Base-by-base conservation (phyloP, 2,797 vertebrate species). In the Danio tinwini region DNA sequence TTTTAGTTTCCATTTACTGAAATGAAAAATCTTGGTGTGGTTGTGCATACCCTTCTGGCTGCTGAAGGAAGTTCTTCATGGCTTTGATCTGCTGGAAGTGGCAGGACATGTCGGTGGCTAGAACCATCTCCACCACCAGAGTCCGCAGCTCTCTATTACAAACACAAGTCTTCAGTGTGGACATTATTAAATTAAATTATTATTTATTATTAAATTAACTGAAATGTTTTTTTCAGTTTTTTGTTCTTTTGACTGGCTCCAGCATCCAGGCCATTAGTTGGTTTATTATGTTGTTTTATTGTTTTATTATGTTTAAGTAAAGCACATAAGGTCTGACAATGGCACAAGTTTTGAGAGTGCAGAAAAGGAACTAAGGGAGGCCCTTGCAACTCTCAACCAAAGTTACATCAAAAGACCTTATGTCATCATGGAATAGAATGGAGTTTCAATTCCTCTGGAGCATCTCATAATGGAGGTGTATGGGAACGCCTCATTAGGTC, bases 61-160 rank as follows among this genome's bases (percentile, higher is more conserved):
- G 97, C 87, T 96, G 97, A 76, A 99, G 89, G 81, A 95, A 91
- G 42, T 93, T 96, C 91, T 97, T 98, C 97, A 99, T 99, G 64
- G 92, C 94, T 93, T 98, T 98, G 89, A 99, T 95, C 90, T 98
- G 97, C 87, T 99, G 97, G 91, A 99, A 99, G 88, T 98, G 97
- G 89, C 96, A 98, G 80, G 97, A 98, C 97, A 99, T 99, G 88
- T 99, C 97, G 0, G 97, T 99, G 85, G 97, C 97, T 92, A 99
- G 88, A 70, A 98, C 97, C 97, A 99, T 98, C 90, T 98, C 96
- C 75, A 98, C 95, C n/a, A 99, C 97, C 77, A 99, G 90, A 21
- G 93, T 87, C 59, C 97, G 92, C 78, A 99, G 94, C 87, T 98
- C 97, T 84, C 97, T 99, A 74, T 9, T 6, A 81, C 4, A 58